Evolutionary conservation across 2,888 invertebrate species (phyloP), one percentile per base, ranked within the genome.

Genomic region (Phaedon cochleariae): DNA sequence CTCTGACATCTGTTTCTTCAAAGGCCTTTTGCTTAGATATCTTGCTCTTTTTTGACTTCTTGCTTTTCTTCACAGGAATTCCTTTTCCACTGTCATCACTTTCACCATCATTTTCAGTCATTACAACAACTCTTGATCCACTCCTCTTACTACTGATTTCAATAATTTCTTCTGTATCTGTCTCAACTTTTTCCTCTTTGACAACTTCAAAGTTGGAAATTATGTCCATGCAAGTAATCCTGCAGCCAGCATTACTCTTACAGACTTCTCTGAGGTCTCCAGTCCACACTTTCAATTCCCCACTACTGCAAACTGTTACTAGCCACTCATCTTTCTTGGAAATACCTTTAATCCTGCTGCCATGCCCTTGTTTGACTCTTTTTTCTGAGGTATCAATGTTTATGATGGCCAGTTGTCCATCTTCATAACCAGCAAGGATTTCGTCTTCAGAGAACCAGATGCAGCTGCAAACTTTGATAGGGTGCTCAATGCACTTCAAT

Each of bases 201-300:
- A 79, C 74, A 26, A 75, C 60, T 62, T 74, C 61, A 55, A 73
- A 65, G 85, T 84, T 77, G 84, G 75, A 67, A 2, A 90, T 85
- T 29, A 93, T 81, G 60, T 88, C 84, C 57, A 94, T 81, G 78
- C 93, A 93, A 15, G 92, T 93, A 12, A 93, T 88, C 76, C 94
- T 86, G 78, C 92, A 92, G 3, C 88, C 89, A 53, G 90, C 88
- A 79, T 88, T 89, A n/a, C 85, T 83, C 62, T 85, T 85, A 41
- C 88, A 86, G 69, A 90, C 80, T 80, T 89, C 86, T 75, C 82
- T 76, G 76, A 90, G 75, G 73, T 81, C 61, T 73, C 76, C 72
- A 67, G 80, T 85, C 92, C 93, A 95, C 0, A 94, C 82, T 83
- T 92, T 93, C 52, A 95, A 84, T 77, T 90, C 89, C 0, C 96